A percentile compares a stretch with the other conserved stretches of the same genome.
Evolutionary conservation across 2,113 vertebrate genomes (phyloP).

Genomic region (Leuciscus idus): DNA sequence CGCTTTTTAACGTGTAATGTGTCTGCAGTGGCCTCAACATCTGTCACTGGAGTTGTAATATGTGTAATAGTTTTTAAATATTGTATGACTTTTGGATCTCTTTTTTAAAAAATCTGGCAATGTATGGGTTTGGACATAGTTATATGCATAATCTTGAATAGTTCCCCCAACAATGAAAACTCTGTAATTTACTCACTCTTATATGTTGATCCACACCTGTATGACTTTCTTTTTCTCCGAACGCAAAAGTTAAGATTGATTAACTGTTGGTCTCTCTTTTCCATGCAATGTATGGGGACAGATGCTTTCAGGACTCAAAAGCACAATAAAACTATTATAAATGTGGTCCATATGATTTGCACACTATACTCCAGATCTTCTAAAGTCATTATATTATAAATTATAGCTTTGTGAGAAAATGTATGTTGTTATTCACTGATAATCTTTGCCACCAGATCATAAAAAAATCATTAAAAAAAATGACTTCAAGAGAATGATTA

Average conservation of each 20-base stretch:
- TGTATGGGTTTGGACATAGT: not conserved
- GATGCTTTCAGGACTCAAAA: not conserved
- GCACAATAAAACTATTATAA: not conserved
- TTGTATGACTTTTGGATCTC: not conserved
- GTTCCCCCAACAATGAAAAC: not conserved
- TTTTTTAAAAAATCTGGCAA: no score
- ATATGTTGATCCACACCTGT: not conserved
- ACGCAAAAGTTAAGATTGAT: not conserved
- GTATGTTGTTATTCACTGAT: no score
- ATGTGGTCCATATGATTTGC: not conserved
- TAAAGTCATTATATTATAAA: no score
- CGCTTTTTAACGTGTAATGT: slow-evolving; percentile 31
- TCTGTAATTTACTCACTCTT: no score
- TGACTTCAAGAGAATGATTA: not conserved
- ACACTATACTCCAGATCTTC: no score
- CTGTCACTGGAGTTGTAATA: not conserved
- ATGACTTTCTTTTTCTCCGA: not conserved
- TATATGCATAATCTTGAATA: not conserved
- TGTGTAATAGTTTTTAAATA: not conserved
- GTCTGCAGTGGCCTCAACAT: not conserved
- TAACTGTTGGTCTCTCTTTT: not conserved
- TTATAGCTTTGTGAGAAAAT: no score
- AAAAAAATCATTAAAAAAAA: not conserved
- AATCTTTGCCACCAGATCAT: not conserved
- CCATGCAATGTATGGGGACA: not conserved